Evolutionary conservation across 2,113 vertebrate genomes (phyloP).

Genomic region (Echinops telfairi): DNA sequence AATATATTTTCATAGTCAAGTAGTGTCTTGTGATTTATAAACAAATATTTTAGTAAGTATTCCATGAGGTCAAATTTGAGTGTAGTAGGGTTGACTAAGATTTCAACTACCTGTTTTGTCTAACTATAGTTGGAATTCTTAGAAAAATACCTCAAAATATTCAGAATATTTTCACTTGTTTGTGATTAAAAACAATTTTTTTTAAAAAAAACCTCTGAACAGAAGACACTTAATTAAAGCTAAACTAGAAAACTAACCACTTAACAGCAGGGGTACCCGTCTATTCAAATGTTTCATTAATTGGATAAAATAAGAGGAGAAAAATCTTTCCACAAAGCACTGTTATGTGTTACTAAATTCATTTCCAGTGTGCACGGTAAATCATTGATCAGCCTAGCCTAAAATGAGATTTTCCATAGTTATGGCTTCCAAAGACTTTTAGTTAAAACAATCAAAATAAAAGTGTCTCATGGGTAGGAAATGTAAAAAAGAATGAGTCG

Average conservation of each 20-base stretch:
- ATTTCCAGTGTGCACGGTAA: slow-evolving; percentile 43
- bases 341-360: slow-evolving; percentile 23
- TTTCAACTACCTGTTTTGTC: not conserved
- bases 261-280: slow-evolving; percentile 56
- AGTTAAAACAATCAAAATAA: not conserved
- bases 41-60: not conserved
- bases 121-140: slow-evolving; percentile 37
- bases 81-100: not conserved
- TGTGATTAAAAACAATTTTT: slow-evolving; percentile 68
- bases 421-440: slow-evolving; percentile 22
- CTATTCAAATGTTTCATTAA: slow-evolving; percentile 74
- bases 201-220: slow-evolving; percentile 36
- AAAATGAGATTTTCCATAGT: not conserved
- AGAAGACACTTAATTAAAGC: slow-evolving; percentile 77
- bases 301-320: slow-evolving; percentile 51
- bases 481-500: not conserved
- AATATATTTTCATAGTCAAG: not conserved
- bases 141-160: not conserved
- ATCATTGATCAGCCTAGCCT: not conserved
- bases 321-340: slow-evolving; percentile 48
- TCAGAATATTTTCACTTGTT: slow-evolving; percentile 51
- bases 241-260: slow-evolving; percentile 70
- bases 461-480: rapidly evolving
- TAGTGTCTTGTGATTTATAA: not conserved
- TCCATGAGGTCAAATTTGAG: not conserved